Evolutionary conservation across 1,140 invertebrate species (phyloP), one percentile per base, ranked within the genome.

Genomic region (Drosophila truncata): DNA sequence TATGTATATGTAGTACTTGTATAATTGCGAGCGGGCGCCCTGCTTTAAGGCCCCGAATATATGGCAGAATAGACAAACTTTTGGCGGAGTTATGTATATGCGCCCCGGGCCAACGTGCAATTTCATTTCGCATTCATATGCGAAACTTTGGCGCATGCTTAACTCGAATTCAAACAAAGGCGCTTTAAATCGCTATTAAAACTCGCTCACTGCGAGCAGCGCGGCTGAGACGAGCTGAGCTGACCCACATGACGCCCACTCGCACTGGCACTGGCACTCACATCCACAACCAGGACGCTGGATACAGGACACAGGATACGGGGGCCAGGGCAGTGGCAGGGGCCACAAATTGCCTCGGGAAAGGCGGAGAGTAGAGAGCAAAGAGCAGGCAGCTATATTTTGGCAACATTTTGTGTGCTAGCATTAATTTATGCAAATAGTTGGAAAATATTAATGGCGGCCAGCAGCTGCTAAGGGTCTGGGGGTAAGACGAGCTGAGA

Each of bases 391-490:
- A 64, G 61, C 70, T 35, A 79, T 81, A 84, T 85, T 90, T 90
- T 82, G 81, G 78, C 78, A 90, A 90, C 81, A 85, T 79, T 90
- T 90, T 90, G 85, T 79, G 81, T 76, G 74, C 81, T 58, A 78
- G 73, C 85, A 90, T 90, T 90, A 90, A 90, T 90, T 90, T 90
- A 90, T 90, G 85, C 71, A 90, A 90, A 90, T 90, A 90, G 85
- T 90, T 90, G 74, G 80, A 84, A 90, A 90, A 90, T 90, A 85
- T 90, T 90, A 90, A 90, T 88, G 85, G 81, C 81, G 62, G 39
- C 58, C 77, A 76, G 70, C 81, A 85, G 85, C 75, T 84, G 81
- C 42, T 58, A 31, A 31, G 62, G 62, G 23, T 59, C 39, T 27
- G 23, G 29, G 33, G 50, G 33, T 8, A 44, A 60, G 50, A 55